A percentile compares a stretch with the other conserved stretches of the same genome.
These are phyloP conservation scores for Saccostrea cuccullata DNA, from an alignment of 1,140 invertebrate species.

Conservation along the genomic window DNA sequence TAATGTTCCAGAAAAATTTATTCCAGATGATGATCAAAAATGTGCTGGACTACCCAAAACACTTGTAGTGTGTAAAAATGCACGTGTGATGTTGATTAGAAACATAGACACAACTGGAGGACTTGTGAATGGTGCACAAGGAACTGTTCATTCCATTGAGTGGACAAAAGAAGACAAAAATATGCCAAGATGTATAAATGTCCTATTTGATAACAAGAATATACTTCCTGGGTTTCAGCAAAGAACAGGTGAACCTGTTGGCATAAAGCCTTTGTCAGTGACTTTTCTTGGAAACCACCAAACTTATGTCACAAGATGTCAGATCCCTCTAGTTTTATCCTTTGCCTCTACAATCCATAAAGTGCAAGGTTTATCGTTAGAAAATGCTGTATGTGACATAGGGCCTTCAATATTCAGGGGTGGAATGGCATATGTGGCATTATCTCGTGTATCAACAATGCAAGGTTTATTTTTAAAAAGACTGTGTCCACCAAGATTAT, in stretches of 20 bases:
- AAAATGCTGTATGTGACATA: background rate
- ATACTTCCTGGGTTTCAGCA: background rate
- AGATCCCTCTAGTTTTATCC: background rate
- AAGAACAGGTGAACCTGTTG: background rate
- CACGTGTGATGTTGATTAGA: background rate
- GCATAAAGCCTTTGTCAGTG: background rate
- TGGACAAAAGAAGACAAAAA: background rate
- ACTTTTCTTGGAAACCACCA: conserved; percentile 22
- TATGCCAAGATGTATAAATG: conserved; percentile 20
- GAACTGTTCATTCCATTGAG: conserved; percentile 30
- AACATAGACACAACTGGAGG: background rate
- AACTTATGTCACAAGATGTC: conserved; percentile 15
- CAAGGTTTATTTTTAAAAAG: background rate
- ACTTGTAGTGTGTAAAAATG: too few species aligned
- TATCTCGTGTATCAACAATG: background rate
- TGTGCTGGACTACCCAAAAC: too few species aligned
- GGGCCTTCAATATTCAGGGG: background rate
- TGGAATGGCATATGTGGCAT: background rate
- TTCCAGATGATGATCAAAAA: too few species aligned
- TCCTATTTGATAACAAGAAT: conserved; percentile 9
- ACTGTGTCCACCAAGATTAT: too few species aligned
- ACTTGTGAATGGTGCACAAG: conserved; percentile 30
- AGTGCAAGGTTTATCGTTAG: conserved; percentile 28
- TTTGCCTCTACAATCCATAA: conserved; percentile 21
- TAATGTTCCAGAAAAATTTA: background rate